Conservation (phyloP, 2,113 vertebrate genomes). For the Rhabdomys dilectus region DNA sequence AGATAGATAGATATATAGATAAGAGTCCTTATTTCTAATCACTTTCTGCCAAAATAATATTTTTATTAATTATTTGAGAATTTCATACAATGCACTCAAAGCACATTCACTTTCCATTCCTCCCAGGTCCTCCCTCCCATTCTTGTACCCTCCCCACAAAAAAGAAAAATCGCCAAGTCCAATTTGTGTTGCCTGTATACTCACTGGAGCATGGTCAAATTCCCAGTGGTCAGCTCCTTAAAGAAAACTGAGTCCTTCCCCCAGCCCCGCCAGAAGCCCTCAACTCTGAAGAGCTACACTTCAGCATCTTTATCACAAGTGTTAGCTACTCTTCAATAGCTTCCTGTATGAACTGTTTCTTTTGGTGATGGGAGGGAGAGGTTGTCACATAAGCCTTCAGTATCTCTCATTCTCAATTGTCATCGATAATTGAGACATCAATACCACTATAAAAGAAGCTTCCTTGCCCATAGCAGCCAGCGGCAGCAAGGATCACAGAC, state of each 20-base stretch:
- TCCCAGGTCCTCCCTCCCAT: neutral
- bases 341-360: neutral
- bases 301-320: neutral
- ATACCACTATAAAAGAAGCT: neutral
- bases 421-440: neutral
- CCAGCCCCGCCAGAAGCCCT: neutral
- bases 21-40: neutral
- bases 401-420: neutral
- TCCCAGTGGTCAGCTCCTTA: neutral
- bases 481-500: neutral
- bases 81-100: neutral
- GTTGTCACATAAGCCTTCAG: neutral
- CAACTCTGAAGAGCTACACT: neutral
- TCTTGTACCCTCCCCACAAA: neutral
- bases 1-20: neutral
- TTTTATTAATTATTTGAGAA: neutral
- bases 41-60: neutral
- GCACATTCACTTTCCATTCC: neutral
- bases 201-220: neutral
- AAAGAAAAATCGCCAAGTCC: neutral
- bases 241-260: neutral
- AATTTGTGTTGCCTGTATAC: neutral
- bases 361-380: neutral
- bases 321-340: neutral
- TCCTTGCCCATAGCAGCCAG: neutral